These are phyloP conservation scores for Amphiprion ocellaris DNA, from an alignment of 2,113 vertebrate species.

Conservation along the genomic window DNA sequence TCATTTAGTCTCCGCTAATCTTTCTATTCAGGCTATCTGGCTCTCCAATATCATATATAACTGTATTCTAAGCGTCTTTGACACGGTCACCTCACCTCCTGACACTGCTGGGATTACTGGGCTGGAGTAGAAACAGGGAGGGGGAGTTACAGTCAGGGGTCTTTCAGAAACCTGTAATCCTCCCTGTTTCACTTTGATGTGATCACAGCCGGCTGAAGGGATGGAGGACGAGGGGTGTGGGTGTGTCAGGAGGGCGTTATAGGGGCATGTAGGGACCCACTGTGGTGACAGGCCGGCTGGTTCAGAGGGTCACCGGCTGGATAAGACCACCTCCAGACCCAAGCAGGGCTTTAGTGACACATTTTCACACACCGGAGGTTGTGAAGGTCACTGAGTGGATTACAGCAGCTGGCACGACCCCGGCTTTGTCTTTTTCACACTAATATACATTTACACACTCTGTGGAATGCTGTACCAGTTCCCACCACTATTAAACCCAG, in stretches of 20 bases:
- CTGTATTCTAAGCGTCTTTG: conserved; percentile 48
- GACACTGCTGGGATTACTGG: conserved; percentile 72
- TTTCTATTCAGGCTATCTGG: not conserved
- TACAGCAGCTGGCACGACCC: conserved; percentile 64
- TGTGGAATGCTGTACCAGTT: conserved; percentile 57
- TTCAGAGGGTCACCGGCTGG: conserved; percentile 53
- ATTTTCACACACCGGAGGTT: conserved; percentile 53
- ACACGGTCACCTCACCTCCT: conserved; percentile 63
- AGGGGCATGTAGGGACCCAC: conserved; percentile 26
- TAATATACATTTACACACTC: conserved; percentile 43
- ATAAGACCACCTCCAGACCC: conserved; percentile 64
- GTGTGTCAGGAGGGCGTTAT: conserved; percentile 35
- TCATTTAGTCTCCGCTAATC: no score
- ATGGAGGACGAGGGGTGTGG: conserved; percentile 31
- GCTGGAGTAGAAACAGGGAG: conserved; percentile 26
- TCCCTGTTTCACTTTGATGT: conserved; percentile 75
- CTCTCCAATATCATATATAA: conserved; percentile 20
- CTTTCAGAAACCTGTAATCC: conserved; percentile 71
- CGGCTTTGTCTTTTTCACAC: conserved; percentile 38
- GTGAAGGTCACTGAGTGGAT: conserved; percentile 67
- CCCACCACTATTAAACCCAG: conserved; percentile 65
- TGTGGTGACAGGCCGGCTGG: conserved; percentile 51
- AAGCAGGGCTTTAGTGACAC: conserved; percentile 51
- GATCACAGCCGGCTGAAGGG: conserved; percentile 67
- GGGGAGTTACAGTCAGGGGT: conserved; percentile 43